Conservation (phyloP, 2,888 invertebrate species). For the Didymodactylos carnosus region DNA sequence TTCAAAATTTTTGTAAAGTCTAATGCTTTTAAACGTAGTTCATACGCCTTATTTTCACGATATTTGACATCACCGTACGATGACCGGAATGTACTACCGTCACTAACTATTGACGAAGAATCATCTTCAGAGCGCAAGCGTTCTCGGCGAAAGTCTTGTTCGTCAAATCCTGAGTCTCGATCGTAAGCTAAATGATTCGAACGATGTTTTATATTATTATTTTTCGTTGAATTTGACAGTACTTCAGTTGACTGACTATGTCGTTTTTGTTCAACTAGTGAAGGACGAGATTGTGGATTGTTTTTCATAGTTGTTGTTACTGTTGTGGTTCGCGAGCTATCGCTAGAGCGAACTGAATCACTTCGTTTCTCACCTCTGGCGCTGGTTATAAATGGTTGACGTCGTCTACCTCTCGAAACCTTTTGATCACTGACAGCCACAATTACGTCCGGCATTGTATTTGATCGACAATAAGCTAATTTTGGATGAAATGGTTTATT, state of each 20-base stretch:
- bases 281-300: too few relatives aligned
- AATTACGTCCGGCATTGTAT: not conserved
- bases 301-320: too few relatives aligned
- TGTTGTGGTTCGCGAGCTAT: too few relatives aligned
- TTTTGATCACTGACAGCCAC: not conserved
- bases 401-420: not conserved
- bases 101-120: not conserved
- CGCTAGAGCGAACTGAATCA: too few relatives aligned
- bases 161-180: not conserved
- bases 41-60: constrained; percentile 9
- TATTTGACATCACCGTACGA: not conserved
- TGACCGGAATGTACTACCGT: not conserved
- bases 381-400: not conserved
- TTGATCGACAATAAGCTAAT: too few relatives aligned
- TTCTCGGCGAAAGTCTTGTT: not conserved
- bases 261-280: too few relatives aligned
- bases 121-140: not conserved
- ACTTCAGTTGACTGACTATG: not conserved
- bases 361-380: too few relatives aligned
- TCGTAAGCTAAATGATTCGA: too few relatives aligned
- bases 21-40: constrained; percentile 4
- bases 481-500: too few relatives aligned
- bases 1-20: not conserved
- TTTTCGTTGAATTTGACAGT: not conserved
- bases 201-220: not conserved